These are phyloP conservation scores for Steinernema feltiae DNA, from an alignment of 1,140 invertebrate genomes.

Conservation along the genomic window DNA sequence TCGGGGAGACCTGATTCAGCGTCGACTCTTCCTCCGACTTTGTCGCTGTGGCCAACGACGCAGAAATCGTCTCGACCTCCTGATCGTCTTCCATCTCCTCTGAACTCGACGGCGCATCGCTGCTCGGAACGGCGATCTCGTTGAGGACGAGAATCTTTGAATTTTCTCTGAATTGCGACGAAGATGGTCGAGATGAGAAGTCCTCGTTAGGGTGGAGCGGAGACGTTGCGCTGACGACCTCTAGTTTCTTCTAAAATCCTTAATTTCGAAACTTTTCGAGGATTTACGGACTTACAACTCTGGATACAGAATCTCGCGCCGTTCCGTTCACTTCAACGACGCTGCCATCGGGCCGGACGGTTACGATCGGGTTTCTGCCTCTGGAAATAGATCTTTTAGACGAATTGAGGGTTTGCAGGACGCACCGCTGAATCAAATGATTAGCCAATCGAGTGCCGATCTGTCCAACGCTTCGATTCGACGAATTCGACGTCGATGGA, in stretches of 20 bases:
- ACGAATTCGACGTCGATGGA: background rate
- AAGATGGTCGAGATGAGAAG: background rate
- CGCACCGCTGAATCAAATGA: background rate
- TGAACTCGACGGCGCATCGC: background rate
- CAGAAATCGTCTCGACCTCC: background rate
- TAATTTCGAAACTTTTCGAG: background rate
- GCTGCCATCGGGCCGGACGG: background rate
- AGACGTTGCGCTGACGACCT: background rate
- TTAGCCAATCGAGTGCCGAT: background rate
- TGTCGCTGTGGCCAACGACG: background rate
- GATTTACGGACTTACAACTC: background rate
- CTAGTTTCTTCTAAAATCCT: background rate
- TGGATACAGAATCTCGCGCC: background rate
- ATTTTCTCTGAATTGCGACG: background rate
- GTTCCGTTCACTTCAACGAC: background rate
- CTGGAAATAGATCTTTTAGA: background rate
- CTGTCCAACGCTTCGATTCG: slow-evolving; percentile 5
- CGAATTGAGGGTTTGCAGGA: background rate
- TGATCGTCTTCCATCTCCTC: background rate
- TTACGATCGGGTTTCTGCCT: background rate
- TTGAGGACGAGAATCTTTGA: background rate
- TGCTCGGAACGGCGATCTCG: background rate
- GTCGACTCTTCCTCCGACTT: slow-evolving; percentile 4
- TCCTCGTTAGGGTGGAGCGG: background rate
- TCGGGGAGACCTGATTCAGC: background rate